phyloP scores from a whole-genome alignment of 1,140 invertebrate genomes.

The Hyles euphorbiae region DNA sequence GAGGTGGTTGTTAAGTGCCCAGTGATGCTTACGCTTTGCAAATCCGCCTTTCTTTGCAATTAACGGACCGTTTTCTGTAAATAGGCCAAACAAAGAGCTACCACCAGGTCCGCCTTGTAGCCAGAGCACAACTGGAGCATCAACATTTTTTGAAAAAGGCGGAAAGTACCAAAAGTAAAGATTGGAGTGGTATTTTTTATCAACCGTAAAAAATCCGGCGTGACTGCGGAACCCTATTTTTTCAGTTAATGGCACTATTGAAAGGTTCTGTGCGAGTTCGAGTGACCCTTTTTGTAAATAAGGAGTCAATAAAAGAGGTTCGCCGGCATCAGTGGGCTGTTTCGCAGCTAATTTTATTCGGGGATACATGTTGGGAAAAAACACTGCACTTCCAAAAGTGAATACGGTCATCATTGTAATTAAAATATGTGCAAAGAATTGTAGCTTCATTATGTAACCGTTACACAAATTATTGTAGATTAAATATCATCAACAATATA shows the following conservation, averaged over 20 bases:
- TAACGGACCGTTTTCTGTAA: slow-evolving; percentile 76
- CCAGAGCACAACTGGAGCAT: slow-evolving; percentile 82
- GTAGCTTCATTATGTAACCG: too few relatives aligned
- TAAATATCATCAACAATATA: too few relatives aligned
- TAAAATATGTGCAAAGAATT: background rate
- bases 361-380: slow-evolving; percentile 56
- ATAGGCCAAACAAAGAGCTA: slow-evolving; percentile 74
- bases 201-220: slow-evolving; percentile 84
- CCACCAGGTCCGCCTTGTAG: slow-evolving; percentile 85
- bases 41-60: slow-evolving; percentile 51
- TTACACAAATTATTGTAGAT: too few relatives aligned
- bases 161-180: slow-evolving; percentile 90
- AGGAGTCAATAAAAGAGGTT: slow-evolving; percentile 81
- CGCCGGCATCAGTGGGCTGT: slow-evolving; percentile 69
- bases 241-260: slow-evolving; percentile 47
- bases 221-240: slow-evolving; percentile 64
- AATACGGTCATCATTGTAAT: slow-evolving; percentile 14
- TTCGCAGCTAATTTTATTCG: slow-evolving; percentile 42
- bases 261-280: slow-evolving; percentile 47
- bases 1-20: slow-evolving; percentile 83
- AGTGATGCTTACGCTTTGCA: slow-evolving; percentile 78
- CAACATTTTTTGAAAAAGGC: slow-evolving; percentile 64
- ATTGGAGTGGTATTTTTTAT: slow-evolving; percentile 80
- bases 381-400: slow-evolving; percentile 21
- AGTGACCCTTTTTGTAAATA: slow-evolving; percentile 76